These are phyloP conservation scores for Drosophila engyochracea DNA, from an alignment of 2,888 invertebrate species.

Conservation along the genomic window DNA sequence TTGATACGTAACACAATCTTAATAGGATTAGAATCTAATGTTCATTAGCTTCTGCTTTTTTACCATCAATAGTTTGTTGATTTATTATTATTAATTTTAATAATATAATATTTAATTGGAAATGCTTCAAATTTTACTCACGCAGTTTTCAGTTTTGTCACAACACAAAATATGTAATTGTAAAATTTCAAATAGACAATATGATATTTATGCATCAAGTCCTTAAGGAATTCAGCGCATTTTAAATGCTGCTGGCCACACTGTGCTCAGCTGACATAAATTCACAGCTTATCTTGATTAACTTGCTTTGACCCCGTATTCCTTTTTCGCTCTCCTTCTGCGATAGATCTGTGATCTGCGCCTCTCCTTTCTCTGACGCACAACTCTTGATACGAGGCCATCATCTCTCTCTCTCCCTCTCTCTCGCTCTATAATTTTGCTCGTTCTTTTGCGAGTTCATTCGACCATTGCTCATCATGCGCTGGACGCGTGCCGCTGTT, in stretches of 20 bases:
- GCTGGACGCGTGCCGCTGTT: conserved; percentile 60
- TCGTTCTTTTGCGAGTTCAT: conserved; percentile 9
- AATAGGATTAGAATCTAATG: background rate
- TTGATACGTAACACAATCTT: background rate
- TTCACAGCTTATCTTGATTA: conserved; percentile 3
- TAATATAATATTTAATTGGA: background rate
- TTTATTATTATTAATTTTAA: background rate
- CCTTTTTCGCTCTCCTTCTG: conserved; percentile 1
- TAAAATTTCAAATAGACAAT: background rate
- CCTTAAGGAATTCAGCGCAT: background rate
- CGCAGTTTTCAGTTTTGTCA: background rate
- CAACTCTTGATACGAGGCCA: background rate
- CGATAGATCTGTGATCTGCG: background rate
- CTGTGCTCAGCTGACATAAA: conserved; percentile 27
- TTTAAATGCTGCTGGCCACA: conserved; percentile 9
- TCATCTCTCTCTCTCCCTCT: background rate
- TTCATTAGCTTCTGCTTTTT: background rate
- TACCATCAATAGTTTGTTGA: background rate
- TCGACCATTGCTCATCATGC: conserved; percentile 48
- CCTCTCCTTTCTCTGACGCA: background rate
- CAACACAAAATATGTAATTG: background rate
- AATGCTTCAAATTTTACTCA: background rate
- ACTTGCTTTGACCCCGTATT: conserved; percentile 44
- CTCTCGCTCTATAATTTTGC: background rate
- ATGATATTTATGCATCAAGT: background rate